Percentiles rank a stretch among this genome's conserved stretches.
Conservation (phyloP, 2,797 vertebrate genomes). For the Erpetoichthys calabaricus region DNA sequence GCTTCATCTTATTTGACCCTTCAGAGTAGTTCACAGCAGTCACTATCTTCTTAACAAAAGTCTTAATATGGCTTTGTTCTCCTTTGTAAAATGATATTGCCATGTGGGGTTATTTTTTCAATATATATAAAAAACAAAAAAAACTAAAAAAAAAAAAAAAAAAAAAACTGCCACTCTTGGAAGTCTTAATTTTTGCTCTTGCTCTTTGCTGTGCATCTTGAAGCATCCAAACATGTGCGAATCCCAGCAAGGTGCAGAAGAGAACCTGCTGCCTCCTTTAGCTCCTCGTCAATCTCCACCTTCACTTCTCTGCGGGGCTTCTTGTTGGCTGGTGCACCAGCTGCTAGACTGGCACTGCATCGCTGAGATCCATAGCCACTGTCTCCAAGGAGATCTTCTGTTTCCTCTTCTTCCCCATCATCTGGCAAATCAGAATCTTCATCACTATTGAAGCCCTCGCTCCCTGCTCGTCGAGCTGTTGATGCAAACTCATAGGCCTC, state of each 20-base stretch:
- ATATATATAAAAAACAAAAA: conserved; percentile 33
- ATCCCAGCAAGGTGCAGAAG: conserved; percentile 93
- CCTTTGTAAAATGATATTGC: conserved; percentile 80
- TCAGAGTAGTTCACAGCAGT: conserved; percentile 6
- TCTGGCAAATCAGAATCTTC: conserved; percentile 74
- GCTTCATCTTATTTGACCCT: conserved; percentile 33
- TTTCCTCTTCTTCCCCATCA: conserved; percentile 43
- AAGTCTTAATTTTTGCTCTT: conserved; percentile 46
- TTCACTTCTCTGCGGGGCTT: conserved; percentile 58
- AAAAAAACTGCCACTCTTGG: conserved; percentile 56
- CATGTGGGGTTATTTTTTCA: conserved; percentile 34
- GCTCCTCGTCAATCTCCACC: conserved; percentile 87
- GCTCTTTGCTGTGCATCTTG: conserved; percentile 85
- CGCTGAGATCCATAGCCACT: conserved; percentile 45
- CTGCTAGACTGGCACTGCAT: conserved; percentile 20
- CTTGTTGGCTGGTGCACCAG: conserved; percentile 53
- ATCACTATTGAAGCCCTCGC: conserved; percentile 90
- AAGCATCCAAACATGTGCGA: conserved; percentile 71
- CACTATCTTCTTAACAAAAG: conserved; percentile 35
- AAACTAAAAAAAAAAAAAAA: conserved; percentile 42
- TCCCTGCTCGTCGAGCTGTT: conserved; percentile 66
- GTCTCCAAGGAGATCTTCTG: conserved; percentile 51
- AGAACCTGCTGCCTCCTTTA: conserved; percentile 92
- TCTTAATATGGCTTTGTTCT: conserved; percentile 98
- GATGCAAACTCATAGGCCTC: conserved; percentile 68